Evolutionary conservation across 2,797 vertebrate species (phyloP), one percentile per base, ranked within the genome.

Genomic region (Bradypodion ventrale): DNA sequence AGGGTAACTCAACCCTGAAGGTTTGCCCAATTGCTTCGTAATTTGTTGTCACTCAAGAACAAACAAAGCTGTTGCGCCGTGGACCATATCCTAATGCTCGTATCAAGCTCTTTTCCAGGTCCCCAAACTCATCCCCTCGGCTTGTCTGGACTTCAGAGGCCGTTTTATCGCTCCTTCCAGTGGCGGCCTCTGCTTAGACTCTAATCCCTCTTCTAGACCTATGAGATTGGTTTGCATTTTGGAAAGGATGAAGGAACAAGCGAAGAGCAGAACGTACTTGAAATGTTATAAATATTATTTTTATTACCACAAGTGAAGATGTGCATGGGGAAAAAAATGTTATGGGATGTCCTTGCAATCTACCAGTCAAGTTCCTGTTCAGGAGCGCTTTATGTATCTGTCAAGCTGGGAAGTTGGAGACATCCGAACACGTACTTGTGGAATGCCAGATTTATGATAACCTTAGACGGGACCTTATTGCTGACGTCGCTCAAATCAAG

Each of bases 231-330:
- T 40, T 87, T 78, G 2, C 8, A 19, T 8, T 87, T 86, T 13
- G n/a, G 60, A 89, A 79, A 59, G 87, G 85, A 80, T 69, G 32
- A 80, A 89, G 46, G 81, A 90, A 83, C 74, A n/a, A 75, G 12
- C 69, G 27, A 62, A 44, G 42, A 44, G 32, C 37, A 73, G 69
- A 44, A 32, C 21, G 7, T 6, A 10, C 56, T 66, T 62, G 27
- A 60, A 77, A 12, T 27, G 9, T 12, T 37, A 56, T 4, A 19
- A 56, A 9, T 52, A 52, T 52, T 52, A 52, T 52, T 52, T 19
- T 2, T 21, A 62, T 42, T 19, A 32, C 2, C 52, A 7, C 44
- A 49, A 32, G 12, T 15, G 42, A 5, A 52, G 32, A n/a, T n/a
- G n/a, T n/a, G n/a, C n/a, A n/a, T n/a, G n/a, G n/a, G n/a, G n/a